Conservation (phyloP, 1,140 invertebrate genomes). For the Arctopsyche grandis region DNA sequence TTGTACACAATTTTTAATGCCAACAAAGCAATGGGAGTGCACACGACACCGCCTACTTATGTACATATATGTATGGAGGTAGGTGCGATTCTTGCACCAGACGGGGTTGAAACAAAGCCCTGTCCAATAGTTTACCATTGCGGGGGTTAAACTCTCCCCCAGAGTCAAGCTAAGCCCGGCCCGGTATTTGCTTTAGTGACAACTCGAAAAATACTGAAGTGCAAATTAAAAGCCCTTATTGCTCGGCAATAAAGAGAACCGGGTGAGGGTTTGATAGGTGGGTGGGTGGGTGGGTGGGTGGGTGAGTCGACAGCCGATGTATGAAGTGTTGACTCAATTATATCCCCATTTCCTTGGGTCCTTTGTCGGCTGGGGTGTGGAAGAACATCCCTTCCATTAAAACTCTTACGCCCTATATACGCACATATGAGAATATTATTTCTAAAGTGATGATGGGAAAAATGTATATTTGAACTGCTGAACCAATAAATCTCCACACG, state of each 20-base stretch:
- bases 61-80: too few species aligned
- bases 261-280: slow-evolving; percentile 21
- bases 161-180: slow-evolving; percentile 27
- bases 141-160: neutral
- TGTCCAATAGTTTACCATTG: neutral
- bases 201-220: slow-evolving; percentile 53
- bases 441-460: neutral
- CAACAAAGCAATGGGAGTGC: neutral
- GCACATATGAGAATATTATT: neutral
- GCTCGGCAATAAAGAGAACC: slow-evolving; percentile 49
- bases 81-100: neutral
- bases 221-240: slow-evolving; percentile 55
- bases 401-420: slow-evolving; percentile 31
- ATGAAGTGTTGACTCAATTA: slow-evolving; percentile 55
- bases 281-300: slow-evolving; percentile 10
- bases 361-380: neutral
- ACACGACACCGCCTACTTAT: neutral
- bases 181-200: slow-evolving; percentile 53
- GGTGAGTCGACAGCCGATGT: slow-evolving; percentile 38
- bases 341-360: slow-evolving; percentile 53
- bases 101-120: neutral
- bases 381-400: slow-evolving; percentile 37
- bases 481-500: neutral
- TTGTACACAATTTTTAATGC: too few species aligned
- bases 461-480: neutral